A percentile compares a stretch with the other conserved stretches of the same genome.
These are phyloP conservation scores for Pocota personata DNA, from an alignment of 2,888 invertebrate genomes.

Conservation along the genomic window DNA sequence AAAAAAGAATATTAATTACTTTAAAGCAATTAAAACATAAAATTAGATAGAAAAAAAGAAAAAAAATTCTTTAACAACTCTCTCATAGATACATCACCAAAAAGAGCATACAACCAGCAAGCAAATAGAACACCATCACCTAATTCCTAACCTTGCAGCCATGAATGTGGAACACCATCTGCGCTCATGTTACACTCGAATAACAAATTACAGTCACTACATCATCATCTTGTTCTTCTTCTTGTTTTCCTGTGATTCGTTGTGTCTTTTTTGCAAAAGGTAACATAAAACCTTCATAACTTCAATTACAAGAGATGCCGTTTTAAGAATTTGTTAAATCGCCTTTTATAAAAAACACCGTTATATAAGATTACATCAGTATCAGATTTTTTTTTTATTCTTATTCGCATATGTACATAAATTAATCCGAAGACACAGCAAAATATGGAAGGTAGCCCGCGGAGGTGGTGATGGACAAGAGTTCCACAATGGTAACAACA, in stretches of 20 bases:
- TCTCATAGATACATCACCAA: slow-evolving; percentile 1
- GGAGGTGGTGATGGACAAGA: not conserved
- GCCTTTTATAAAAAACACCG: slow-evolving; percentile 60
- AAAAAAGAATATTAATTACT: not conserved
- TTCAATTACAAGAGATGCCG: slow-evolving; percentile 66
- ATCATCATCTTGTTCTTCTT: not conserved
- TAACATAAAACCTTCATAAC: slow-evolving; percentile 68
- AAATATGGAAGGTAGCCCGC: not conserved
- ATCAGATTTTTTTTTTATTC: not conserved
- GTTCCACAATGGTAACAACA: slow-evolving; percentile 21
- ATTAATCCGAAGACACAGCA: slow-evolving; percentile 6
- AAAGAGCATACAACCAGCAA: slow-evolving; percentile 8
- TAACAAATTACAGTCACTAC: slow-evolving; percentile 57
- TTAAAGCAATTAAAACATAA: not conserved
- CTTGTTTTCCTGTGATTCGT: not conserved
- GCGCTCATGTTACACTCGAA: slow-evolving; percentile 59
- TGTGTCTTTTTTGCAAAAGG: slow-evolving; percentile 39
- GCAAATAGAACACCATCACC: slow-evolving; percentile 42
- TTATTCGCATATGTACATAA: slow-evolving; percentile 26
- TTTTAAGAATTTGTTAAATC: slow-evolving; percentile 66
- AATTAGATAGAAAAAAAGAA: not conserved
- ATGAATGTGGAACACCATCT: slow-evolving; percentile 62
- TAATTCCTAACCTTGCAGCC: slow-evolving; percentile 58
- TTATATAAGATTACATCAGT: slow-evolving; percentile 66
- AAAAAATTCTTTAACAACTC: not conserved